Base-by-base conservation (phyloP, 2,888 invertebrate species). In the Phyto melanocephala region DNA sequence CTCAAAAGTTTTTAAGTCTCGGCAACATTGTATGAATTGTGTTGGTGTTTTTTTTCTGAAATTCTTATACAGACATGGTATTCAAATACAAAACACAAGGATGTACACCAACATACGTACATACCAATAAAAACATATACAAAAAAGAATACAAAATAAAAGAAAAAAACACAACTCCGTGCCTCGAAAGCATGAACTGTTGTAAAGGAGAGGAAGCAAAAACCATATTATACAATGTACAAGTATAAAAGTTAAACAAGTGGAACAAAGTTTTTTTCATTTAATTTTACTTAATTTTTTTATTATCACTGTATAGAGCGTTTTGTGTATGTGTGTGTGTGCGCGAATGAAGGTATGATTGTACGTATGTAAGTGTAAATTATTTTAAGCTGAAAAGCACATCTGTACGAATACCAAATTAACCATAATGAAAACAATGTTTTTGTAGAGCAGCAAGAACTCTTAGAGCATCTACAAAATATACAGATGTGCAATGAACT, bases 391-490 rank as follows among this genome's bases (percentile, higher is more conserved):
- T 74, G 74, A 81, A 81, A 81, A 81, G 81, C 81, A 78, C 81
- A 82, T 78, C 81, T 82, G 81, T 82, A 70, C 70, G 80, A 80
- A 83, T 77, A 80, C 77, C 83, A 83, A 83, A 83, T 83, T 80
- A 83, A 83, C 80, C 83, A 80, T 83, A 83, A 83, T 83, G 83
- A 83, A 80, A 72, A 80, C 74, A 80, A 67, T 80, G 76, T 83
- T 80, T 83, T 80, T 79, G 79, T 82, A 75, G 74, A 82, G 78
- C 75, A 45, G 65, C 79, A 75, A 70, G 56, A 75, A 67, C 22
- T 62, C 54, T 76, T 67, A 56, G 37, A 78, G 24, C 11, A 40
- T 11, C 20, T 37, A 67, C 35, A 0, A 68, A 62, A 10, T 50
- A 5, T 11, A 42, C 62, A 79, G 72, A 15, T 13, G 15, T 24